A percentile compares a stretch with the other conserved stretches of the same genome.
phyloP scores from a whole-genome alignment of 2,113 vertebrate species.

The Bos javanicus region DNA sequence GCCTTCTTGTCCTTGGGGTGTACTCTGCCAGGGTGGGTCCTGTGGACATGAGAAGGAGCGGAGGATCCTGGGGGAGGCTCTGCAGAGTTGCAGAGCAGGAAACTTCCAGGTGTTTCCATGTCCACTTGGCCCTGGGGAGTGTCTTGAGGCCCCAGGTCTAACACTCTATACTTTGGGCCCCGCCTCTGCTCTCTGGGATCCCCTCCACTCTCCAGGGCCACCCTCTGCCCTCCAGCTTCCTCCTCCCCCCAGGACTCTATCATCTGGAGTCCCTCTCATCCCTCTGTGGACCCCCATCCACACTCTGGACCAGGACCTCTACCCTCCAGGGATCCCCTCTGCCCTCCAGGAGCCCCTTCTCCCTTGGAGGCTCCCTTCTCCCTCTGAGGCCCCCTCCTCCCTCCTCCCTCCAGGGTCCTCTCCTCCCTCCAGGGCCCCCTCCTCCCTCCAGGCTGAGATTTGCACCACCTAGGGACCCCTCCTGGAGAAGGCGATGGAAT shows the following conservation, averaged over 20 bases:
- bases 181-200: background rate
- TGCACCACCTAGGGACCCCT: too few species aligned
- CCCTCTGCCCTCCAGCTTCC: background rate
- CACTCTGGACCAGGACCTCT: background rate
- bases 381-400: too few species aligned
- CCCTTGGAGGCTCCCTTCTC: fast-evolving
- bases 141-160: background rate
- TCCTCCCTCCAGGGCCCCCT: too few species aligned
- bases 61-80: background rate
- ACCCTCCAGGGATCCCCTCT: background rate
- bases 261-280: background rate
- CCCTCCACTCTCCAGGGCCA: background rate
- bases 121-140: background rate
- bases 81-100: background rate
- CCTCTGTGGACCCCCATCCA: background rate
- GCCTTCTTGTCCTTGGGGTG: background rate
- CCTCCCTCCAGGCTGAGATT: too few species aligned
- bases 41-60: background rate
- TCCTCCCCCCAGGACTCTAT: background rate
- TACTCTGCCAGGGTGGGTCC: background rate
- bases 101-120: background rate
- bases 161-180: background rate
- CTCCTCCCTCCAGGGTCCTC: too few species aligned
- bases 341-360: too few species aligned
- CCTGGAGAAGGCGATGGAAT: too few species aligned